Base-by-base conservation (phyloP, 2,113 vertebrate species). In the Fregetta grallaria region DNA sequence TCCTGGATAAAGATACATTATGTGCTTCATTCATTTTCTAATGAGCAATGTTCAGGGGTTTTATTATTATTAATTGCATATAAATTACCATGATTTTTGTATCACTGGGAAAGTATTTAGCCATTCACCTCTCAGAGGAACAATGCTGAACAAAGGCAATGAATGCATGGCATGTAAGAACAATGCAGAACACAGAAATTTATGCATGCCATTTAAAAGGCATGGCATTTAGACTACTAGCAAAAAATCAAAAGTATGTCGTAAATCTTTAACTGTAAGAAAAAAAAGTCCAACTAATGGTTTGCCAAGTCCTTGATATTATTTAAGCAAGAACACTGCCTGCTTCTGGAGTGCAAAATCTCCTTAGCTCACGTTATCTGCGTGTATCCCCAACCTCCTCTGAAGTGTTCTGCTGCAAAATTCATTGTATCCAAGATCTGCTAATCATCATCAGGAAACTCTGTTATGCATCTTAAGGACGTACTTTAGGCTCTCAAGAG, bases 11-110 rank as follows among this genome's bases (percentile, higher is more conserved):
- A 79, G 49, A 87, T 32, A 95, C n/a, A 92, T 83, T 79, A 93
- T 42, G 40, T 61, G 81, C 90, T 94, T 93, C 94, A 88, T 82
- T 95, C 89, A 32, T 70, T 96, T 96, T 90, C 92, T 96, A 96
- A 95, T 67, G 90, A 93, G 86, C 78, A 90, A 44, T 44, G 61
- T 82, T 85, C 94, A 59, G 38, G 76, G 21, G 3, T 73, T 94
- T 97, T 93, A 93, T 94, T 97, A 92, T 96, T 96, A 96, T 94
- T 97, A 98, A 97, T 91, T 96, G 94, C 94, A 95, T 94, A 95
- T 94, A 96, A 97, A 98, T 96, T 93, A 94, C 91, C 85, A 38
- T 84, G 86, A 95, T 93, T 97, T 96, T 91, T 97, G 63, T 96
- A 97, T 92, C 76, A 63, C 83, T 91, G 56, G 78, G 71, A 88